Percentiles rank a stretch among this genome's conserved stretches.
phyloP scores from a whole-genome alignment of 1,140 invertebrate genomes.

The Ridgeia piscesae region DNA sequence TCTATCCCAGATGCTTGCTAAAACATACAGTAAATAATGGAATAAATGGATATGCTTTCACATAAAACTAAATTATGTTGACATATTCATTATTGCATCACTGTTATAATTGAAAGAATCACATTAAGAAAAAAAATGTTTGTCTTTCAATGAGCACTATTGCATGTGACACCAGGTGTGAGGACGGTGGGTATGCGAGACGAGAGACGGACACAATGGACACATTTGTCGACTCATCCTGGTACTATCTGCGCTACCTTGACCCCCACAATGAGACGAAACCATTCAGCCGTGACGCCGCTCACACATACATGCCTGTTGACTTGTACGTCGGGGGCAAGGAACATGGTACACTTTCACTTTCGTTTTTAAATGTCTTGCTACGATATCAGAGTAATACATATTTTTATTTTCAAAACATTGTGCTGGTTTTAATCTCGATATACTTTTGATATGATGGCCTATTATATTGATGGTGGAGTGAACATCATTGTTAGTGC shows the following conservation, averaged over 20 bases:
- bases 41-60: constrained; percentile 5
- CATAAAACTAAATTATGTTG: not conserved
- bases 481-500: no score
- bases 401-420: not conserved
- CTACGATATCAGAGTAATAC: not conserved
- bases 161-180: constrained; percentile 24
- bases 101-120: not conserved
- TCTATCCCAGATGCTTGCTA: no score
- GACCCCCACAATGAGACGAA: constrained; percentile 75
- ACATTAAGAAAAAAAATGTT: not conserved
- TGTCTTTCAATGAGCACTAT: not conserved
- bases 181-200: constrained; percentile 64
- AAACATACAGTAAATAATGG: no score
- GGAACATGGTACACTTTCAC: constrained; percentile 76
- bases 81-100: not conserved
- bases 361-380: no score
- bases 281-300: constrained; percentile 71
- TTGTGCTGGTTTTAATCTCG: not conserved
- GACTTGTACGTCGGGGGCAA: constrained; percentile 95
- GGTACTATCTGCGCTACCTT: constrained; percentile 94
- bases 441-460: no score
- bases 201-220: constrained; percentile 98
- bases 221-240: constrained; percentile 98
- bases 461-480: no score
- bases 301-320: constrained; percentile 76